phyloP scores from a whole-genome alignment of 2,888 invertebrate genomes.

The Nemotelus nigrinus region DNA sequence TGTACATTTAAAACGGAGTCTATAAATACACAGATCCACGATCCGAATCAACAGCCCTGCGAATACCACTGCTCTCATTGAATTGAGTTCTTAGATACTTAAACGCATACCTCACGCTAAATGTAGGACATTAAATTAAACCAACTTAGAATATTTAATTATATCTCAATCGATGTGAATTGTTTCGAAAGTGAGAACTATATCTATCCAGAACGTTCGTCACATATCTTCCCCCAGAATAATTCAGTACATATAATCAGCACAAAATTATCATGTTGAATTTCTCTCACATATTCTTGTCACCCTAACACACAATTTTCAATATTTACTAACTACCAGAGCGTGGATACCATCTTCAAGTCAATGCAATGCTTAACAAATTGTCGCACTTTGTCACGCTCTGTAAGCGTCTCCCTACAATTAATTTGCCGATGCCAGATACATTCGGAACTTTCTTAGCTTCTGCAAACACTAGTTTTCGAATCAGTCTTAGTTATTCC shows the following conservation, averaged over 20 bases:
- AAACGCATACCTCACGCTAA: too few species aligned
- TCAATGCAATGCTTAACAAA: not conserved
- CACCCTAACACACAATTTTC: constrained; percentile 31
- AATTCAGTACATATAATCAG: not conserved
- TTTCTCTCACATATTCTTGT: not conserved
- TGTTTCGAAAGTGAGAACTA: too few species aligned
- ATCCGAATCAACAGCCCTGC: too few species aligned
- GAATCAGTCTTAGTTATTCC: constrained; percentile 4
- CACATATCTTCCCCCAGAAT: too few species aligned
- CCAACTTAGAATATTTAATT: too few species aligned
- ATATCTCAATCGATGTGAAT: too few species aligned
- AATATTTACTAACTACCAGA: not conserved
- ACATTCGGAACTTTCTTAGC: constrained; percentile 2
- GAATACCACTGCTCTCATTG: too few species aligned
- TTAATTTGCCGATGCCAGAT: not conserved
- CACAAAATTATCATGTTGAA: not conserved
- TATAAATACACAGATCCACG: too few species aligned
- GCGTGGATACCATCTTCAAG: not conserved
- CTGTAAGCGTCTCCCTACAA: not conserved
- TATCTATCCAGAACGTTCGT: too few species aligned
- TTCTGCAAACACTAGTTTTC: not conserved
- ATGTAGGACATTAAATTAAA: too few species aligned
- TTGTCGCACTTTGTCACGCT: constrained; percentile 39
- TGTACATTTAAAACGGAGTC: too few species aligned
- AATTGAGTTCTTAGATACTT: too few species aligned